Conservation (phyloP, 2,113 vertebrate genomes). For the Varanus komodoensis region DNA sequence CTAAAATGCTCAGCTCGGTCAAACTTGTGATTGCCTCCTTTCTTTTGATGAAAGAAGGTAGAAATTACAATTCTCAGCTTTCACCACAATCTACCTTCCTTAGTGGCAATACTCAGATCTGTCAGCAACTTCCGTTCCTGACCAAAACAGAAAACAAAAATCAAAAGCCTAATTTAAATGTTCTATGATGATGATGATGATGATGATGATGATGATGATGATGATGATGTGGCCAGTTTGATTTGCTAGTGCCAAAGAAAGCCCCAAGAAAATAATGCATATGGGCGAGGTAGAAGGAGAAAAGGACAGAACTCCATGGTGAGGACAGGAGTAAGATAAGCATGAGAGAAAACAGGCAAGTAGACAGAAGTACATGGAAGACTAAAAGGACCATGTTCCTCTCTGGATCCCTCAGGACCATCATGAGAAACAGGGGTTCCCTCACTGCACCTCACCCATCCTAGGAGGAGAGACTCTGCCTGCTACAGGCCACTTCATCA, state of each 20-base stretch:
- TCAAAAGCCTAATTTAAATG: background rate
- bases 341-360: background rate
- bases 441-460: background rate
- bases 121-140: constrained; percentile 15
- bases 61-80: background rate
- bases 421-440: too few species aligned
- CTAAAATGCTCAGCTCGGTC: background rate
- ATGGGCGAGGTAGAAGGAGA: background rate
- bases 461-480: background rate
- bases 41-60: background rate
- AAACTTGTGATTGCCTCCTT: background rate
- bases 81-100: background rate
- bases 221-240: too few species aligned
- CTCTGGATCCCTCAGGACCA: background rate
- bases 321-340: background rate
- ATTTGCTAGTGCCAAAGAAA: background rate
- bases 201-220: too few species aligned
- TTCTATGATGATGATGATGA: background rate
- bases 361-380: too few species aligned
- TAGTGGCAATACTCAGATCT: background rate
- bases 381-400: background rate
- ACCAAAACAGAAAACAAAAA: constrained; percentile 6
- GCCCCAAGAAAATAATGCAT: background rate
- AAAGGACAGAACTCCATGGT: too few species aligned
- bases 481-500: background rate